Conservation (phyloP, 2,888 invertebrate species). For the Julus scandinavius region DNA sequence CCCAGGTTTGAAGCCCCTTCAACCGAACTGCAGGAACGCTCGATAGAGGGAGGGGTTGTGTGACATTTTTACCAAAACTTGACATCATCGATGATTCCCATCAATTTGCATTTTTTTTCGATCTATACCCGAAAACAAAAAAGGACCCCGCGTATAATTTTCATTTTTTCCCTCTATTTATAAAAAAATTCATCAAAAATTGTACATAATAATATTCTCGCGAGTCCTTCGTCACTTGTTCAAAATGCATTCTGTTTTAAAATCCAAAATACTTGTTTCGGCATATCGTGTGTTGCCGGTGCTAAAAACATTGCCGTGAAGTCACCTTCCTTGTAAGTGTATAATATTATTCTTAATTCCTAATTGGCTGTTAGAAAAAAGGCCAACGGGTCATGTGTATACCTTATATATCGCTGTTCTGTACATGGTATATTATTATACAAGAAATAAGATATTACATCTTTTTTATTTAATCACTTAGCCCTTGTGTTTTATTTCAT, state of each 20-base stretch:
- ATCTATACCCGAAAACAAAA: neutral
- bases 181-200: neutral
- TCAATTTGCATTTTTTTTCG: too few relatives aligned
- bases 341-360: conserved; percentile 22
- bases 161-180: neutral
- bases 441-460: neutral
- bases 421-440: neutral
- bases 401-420: neutral
- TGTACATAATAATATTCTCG: neutral
- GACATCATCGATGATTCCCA: too few relatives aligned
- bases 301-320: conserved; percentile 28
- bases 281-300: neutral
- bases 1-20: neutral
- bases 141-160: neutral
- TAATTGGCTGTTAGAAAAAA: neutral
- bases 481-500: neutral
- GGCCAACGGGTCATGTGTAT: neutral
- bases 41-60: too few relatives aligned
- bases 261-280: neutral
- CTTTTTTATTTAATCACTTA: neutral
- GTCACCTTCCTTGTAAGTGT: conserved; percentile 44
- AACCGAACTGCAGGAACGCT: neutral
- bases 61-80: too few relatives aligned
- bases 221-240: neutral
- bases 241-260: neutral